Base-by-base conservation (phyloP, 2,888 invertebrate species). In the Lasioglossum marginatum region DNA sequence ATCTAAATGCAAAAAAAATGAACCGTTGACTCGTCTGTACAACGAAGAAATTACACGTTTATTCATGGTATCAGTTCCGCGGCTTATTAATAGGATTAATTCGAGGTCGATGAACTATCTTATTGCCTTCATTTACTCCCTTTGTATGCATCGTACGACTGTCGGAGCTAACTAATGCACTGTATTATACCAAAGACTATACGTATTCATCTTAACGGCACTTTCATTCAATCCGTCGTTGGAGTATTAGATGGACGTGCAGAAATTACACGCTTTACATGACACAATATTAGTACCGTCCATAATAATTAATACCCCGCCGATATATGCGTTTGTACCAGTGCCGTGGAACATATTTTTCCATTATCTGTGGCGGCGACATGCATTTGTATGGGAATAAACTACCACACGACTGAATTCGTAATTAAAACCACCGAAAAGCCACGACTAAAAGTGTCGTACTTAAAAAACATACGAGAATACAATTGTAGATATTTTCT, bases 201-300 rank as follows among this genome's bases (percentile, higher is more conserved):
- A 87, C 83, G 85, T 91, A 89, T 91, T 82, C 88, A 83, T 92
- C 87, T 91, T 89, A 92, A 92, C 92, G 89, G 89, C 91, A 91
- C 92, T 92, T 91, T 88, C 91, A 92, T 91, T 91, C 87, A 89
- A 92, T 91, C 85, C 87, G 85, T 90, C 89, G 89, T 82, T 77
- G 82, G 78, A 68, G 79, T 85, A 90, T 90, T 90, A 89, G 86
- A 89, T 81, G 81, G 81, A 89, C 88, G 82, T 77, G 80, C 81
- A 83, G 90, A 90, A 88, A 90, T 91, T 88, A 86, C 85, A 90
- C 84, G 90, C 76, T 78, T 82, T 85, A 88, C 82, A 81, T 81
- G 86, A 88, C 86, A 90, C 85, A 80, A 87, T 90, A 90, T 90
- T 90, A 84, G 90, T 84, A 91, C 83, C 85, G 82, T 82, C 84